Evolutionary conservation across 2,888 invertebrate genomes (phyloP).

Genomic region (Ceriagrion tenellum): DNA sequence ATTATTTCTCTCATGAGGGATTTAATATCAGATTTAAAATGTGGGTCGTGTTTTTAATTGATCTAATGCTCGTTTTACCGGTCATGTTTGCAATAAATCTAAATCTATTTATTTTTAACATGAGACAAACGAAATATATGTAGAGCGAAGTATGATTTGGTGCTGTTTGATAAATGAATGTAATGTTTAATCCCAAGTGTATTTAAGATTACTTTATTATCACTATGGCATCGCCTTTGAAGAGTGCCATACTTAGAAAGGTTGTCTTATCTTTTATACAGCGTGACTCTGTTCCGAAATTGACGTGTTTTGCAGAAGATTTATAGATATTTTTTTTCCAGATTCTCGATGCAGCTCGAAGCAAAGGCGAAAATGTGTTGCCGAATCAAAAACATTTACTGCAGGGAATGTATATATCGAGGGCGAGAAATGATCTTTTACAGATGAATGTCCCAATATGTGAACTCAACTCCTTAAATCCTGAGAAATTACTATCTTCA

Average conservation of each 20-base stretch:
- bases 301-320: background rate
- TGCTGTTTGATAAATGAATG: background rate
- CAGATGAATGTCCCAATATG: background rate
- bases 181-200: background rate
- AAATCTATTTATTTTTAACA: background rate
- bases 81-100: background rate
- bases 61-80: background rate
- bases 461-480: background rate
- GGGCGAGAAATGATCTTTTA: background rate
- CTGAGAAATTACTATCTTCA: background rate
- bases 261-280: background rate
- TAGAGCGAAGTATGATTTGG: conserved; percentile 7
- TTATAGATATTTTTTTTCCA: background rate
- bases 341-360: conserved; percentile 4
- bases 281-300: background rate
- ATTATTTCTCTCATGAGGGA: background rate
- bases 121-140: background rate
- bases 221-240: background rate
- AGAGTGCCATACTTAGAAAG: conserved; percentile 1
- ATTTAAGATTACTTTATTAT: background rate
- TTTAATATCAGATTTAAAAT: background rate
- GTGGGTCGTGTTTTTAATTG: background rate
- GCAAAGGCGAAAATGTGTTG: background rate
- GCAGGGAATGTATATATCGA: conserved; percentile 18
- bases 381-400: background rate